Conservation (phyloP, 2,113 vertebrate genomes). For the Ameiurus melas region DNA sequence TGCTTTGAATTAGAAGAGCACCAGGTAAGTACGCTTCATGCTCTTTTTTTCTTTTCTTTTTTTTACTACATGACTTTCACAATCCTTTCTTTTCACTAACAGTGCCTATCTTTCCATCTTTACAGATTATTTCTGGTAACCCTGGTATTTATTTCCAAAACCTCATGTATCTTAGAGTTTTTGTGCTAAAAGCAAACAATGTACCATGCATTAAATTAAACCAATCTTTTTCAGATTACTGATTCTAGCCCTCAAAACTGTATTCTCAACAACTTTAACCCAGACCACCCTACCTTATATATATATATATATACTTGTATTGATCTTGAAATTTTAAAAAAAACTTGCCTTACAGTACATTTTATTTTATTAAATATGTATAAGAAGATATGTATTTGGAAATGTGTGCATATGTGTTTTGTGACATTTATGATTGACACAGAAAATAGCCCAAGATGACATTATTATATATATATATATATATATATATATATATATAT, state of each 20-base stretch:
- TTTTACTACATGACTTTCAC: background rate
- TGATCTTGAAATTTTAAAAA: constrained; percentile 13
- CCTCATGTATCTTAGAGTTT: constrained; percentile 1
- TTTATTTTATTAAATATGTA: constrained; percentile 26
- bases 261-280: background rate
- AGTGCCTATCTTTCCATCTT: constrained; percentile 38
- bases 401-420: constrained; percentile 27
- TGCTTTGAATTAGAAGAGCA: constrained; percentile 6
- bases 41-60: background rate
- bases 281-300: constrained; percentile 8
- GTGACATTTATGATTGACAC: constrained; percentile 16
- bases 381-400: constrained; percentile 38
- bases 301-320: constrained; percentile 25
- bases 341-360: constrained; percentile 45
- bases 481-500: background rate
- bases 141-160: background rate
- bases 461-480: constrained; percentile 22
- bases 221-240: background rate
- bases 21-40: constrained; percentile 5
- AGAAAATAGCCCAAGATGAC: constrained; percentile 13
- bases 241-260: background rate
- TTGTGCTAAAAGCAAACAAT: background rate
- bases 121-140: constrained; percentile 3
- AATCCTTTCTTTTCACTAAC: constrained; percentile 17
- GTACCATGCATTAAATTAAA: background rate